A percentile compares a stretch with the other conserved stretches of the same genome.
phyloP scores from a whole-genome alignment of 2,113 vertebrate species.

The Gasterosteus nipponicus region DNA sequence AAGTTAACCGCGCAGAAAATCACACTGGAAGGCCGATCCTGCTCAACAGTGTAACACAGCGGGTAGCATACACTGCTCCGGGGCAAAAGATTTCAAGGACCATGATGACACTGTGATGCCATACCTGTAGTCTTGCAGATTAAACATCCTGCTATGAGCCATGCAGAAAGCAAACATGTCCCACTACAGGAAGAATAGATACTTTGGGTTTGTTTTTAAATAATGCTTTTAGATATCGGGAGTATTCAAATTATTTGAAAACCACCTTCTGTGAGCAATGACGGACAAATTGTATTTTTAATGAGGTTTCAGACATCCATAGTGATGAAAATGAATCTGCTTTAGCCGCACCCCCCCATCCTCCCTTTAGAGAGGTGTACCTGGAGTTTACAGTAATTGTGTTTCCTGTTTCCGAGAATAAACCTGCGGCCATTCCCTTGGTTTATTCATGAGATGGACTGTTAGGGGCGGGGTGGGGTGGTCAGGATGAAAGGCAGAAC shows the following conservation, averaged over 20 bases:
- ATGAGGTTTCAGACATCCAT: neutral
- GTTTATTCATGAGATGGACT: conserved; percentile 72
- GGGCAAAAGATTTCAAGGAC: conserved; percentile 55
- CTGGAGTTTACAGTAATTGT: conserved; percentile 67
- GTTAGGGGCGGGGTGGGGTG: neutral
- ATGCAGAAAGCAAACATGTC: conserved; percentile 22
- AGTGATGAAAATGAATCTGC: conserved; percentile 19
- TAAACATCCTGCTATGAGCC: conserved; percentile 17
- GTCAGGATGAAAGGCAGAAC: conserved; percentile 47
- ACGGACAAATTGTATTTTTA: neutral
- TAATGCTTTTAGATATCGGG: conserved; percentile 4
- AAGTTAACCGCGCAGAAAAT: conserved; percentile 21
- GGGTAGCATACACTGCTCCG: conserved; percentile 31
- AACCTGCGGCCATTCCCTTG: conserved; percentile 61
- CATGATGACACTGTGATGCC: conserved; percentile 54
- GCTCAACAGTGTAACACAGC: conserved; percentile 28
- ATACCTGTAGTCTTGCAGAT: conserved; percentile 17
- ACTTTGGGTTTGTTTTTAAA: conserved; percentile 5
- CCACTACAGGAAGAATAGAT: neutral
- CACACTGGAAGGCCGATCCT: conserved; percentile 22
- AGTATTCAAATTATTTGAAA: neutral
- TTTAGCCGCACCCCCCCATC: neutral
- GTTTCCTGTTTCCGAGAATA: conserved; percentile 66
- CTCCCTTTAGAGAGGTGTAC: conserved; percentile 38
- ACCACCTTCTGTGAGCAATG: neutral